These are phyloP conservation scores for Phoxinus phoxinus DNA, from an alignment of 2,113 vertebrate genomes.

Conservation along the genomic window DNA sequence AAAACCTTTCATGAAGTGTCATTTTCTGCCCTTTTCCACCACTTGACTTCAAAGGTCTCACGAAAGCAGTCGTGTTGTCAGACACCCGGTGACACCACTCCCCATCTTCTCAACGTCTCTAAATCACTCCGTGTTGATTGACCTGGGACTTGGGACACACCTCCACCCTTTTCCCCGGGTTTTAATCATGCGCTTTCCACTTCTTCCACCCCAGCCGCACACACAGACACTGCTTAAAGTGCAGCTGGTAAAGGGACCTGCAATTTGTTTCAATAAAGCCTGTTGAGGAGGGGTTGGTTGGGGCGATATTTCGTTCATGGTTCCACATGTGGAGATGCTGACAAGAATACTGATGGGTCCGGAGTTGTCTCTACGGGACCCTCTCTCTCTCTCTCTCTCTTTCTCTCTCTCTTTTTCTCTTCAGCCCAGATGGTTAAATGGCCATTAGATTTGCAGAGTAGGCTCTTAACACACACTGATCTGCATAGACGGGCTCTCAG, in stretches of 20 bases:
- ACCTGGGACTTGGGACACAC: conserved; percentile 70
- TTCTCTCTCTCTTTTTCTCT: conserved; percentile 25
- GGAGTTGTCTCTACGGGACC: conserved; percentile 55
- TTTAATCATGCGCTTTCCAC: conserved; percentile 68
- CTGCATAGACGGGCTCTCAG: conserved; percentile 38
- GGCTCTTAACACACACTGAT: conserved; percentile 55
- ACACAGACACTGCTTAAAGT: conserved; percentile 65
- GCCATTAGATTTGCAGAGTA: conserved; percentile 58
- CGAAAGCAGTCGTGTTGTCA: conserved; percentile 65
- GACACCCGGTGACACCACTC: conserved; percentile 30
- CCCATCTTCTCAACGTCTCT: conserved; percentile 59
- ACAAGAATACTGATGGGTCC: conserved; percentile 75
- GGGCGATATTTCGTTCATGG: conserved; percentile 63
- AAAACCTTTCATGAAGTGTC: conserved; percentile 7
- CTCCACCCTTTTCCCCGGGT: conserved; percentile 66
- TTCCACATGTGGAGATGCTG: conserved; percentile 71
- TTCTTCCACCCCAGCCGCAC: background rate
- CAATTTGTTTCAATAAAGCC: conserved; percentile 73
- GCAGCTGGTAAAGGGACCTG: conserved; percentile 64
- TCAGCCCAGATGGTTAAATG: conserved; percentile 53
- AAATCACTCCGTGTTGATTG: conserved; percentile 74
- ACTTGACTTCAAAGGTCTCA: conserved; percentile 64
- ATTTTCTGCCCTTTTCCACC: conserved; percentile 47
- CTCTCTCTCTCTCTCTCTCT: conserved; percentile 24
- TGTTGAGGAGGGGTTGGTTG: conserved; percentile 43